Evolutionary conservation across 30 jellyfish, hydroid and myxozoan species (phyloP).

Genomic region (Rhopilema esculentum): DNA sequence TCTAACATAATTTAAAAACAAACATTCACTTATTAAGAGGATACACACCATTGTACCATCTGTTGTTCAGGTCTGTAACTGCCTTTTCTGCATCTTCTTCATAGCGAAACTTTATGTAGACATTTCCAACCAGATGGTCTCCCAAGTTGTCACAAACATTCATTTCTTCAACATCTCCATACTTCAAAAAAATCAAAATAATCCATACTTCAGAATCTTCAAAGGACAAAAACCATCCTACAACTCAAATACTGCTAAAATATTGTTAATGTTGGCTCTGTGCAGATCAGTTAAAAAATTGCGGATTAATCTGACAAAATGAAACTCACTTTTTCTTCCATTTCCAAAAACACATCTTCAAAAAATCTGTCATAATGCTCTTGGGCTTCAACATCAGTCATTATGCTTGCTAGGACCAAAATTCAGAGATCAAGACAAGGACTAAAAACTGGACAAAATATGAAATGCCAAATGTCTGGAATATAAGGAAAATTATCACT

Average conservation of each 20-base stretch:
- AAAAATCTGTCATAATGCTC: slow-evolving; percentile 95
- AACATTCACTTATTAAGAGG: too few relatives aligned
- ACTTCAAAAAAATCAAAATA: slow-evolving; percentile 54
- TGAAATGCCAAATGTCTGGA: too few relatives aligned
- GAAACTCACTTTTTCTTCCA: slow-evolving; percentile 86
- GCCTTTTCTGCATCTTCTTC: slow-evolving; percentile 99
- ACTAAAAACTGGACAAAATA: not conserved
- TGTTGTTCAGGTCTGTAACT: slow-evolving; percentile 91
- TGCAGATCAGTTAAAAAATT: too few relatives aligned
- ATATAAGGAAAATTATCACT: too few relatives aligned
- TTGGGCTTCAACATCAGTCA: slow-evolving; percentile 99
- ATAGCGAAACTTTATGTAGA: slow-evolving; percentile 91
- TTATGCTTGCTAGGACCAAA: slow-evolving; percentile 72
- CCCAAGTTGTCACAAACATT: slow-evolving; percentile 99
- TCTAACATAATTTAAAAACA: too few relatives aligned
- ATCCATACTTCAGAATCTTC: not conserved
- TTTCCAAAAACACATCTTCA: slow-evolving; percentile 97
- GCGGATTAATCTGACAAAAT: not conserved
- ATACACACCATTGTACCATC: slow-evolving; percentile 99
- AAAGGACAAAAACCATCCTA: not conserved
- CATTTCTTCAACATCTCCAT: slow-evolving; percentile 99
- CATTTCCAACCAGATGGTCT: slow-evolving; percentile 99
- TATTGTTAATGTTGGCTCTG: not conserved
- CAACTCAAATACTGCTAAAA: not conserved
- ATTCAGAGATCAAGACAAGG: not conserved